A percentile compares a stretch with the other conserved stretches of the same genome.
phyloP scores from a whole-genome alignment of 2,113 vertebrate genomes.

The Takifugu flavidus region DNA sequence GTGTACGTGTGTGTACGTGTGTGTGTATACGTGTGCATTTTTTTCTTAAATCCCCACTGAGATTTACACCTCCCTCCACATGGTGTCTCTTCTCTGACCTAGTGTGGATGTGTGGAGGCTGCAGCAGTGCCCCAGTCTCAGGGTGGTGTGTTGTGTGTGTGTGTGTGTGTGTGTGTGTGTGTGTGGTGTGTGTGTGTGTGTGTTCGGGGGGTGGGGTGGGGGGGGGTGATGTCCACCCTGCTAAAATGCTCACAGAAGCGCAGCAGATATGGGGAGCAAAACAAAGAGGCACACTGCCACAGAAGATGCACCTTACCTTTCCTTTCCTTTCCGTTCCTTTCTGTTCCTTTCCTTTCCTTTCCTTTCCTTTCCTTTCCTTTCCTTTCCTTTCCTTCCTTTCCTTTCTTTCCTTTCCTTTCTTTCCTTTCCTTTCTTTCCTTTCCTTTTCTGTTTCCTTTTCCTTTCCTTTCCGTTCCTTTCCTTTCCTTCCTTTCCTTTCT shows the following conservation, averaged over 20 bases:
- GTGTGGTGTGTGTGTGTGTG: too few species aligned
- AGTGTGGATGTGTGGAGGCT: slow-evolving; percentile 56
- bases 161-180: too few species aligned
- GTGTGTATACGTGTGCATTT: slow-evolving; percentile 11
- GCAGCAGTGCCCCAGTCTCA: slow-evolving; percentile 37
- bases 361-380: too few species aligned
- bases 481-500: too few species aligned
- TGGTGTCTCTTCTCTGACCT: slow-evolving; percentile 56
- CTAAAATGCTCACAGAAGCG: slow-evolving; percentile 40
- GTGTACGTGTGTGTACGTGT: too few species aligned
- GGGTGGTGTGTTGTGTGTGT: slow-evolving; percentile 30
- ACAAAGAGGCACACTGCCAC: slow-evolving; percentile 52
- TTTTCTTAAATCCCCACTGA: slow-evolving; percentile 11
- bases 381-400: too few species aligned
- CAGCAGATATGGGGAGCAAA: slow-evolving; percentile 38
- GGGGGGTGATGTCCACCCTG: slow-evolving; percentile 50
- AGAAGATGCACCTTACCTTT: slow-evolving; percentile 24
- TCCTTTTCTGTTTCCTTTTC: too few species aligned
- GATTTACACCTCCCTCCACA: slow-evolving; percentile 52
- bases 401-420: too few species aligned
- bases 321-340: slow-evolving; percentile 37
- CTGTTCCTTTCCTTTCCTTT: too few species aligned
- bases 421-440: too few species aligned
- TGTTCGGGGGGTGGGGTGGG: too few species aligned
- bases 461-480: too few species aligned